Base-by-base conservation (phyloP, 2,888 invertebrate genomes). In the Nysson spinosus region DNA sequence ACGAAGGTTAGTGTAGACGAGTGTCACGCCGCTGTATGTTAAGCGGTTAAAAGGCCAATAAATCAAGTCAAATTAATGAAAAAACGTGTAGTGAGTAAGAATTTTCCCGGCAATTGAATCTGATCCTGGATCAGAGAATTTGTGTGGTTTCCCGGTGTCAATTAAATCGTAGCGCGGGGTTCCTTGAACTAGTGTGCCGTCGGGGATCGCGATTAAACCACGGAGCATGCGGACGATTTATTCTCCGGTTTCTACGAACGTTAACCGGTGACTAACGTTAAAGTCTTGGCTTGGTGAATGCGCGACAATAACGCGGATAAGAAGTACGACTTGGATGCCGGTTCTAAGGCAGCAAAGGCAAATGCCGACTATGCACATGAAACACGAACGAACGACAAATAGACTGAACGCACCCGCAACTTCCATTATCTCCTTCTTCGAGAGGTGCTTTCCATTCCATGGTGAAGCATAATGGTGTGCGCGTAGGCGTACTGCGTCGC, bases 281-380 rank as follows among this genome's bases (percentile, higher is more conserved):
- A 28, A 39, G 42, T 3, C 57, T 11, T 26, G 20, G 34, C 6
- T 28, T 12, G 42, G 30, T 37, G 37, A 42, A 52, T 42, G 63
- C 51, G 55, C 44, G 60, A 65, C 68, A 68, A 68, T 68, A 65
- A 52, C 52, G 51, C 47, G 66, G 62, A 44, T 57, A 69, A 62
- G 54, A 35, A 3, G 37, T 11, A 3, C 32, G 3, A 16, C n/a
- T 19, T 14, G 12, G 30, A 1, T 12, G 2, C 32, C 26, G 16
- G 24, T 40, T 50, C 49, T 37, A 37, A 24, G 43, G 28, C 42
- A 30, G 50, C 42, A 26, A 47, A 47, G 11, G 66, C 19, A 51
- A 66, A 51, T 26, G 44, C 14, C 34, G 32, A 6, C 43, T 11
- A n/a, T 14, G 26, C 22, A 34, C 20, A 39, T 19, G 47, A 35